Conservation (phyloP, 2,797 vertebrate genomes). For the Manis pentadactyla region DNA sequence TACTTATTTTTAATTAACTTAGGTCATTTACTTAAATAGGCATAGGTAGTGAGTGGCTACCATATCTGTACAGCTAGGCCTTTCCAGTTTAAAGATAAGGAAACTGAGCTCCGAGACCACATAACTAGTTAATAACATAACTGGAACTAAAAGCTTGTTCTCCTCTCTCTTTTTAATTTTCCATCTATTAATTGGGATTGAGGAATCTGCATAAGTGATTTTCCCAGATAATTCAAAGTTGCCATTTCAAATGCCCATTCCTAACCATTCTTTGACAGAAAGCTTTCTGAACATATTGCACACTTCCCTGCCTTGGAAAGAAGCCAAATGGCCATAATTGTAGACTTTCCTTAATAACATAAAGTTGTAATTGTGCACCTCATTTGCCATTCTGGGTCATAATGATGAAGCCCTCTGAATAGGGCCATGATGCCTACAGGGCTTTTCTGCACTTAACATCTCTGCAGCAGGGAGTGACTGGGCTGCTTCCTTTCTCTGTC, state of each 20-base stretch:
- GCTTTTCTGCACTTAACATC: not conserved
- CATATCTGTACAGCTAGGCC: not conserved
- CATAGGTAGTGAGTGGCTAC: not conserved
- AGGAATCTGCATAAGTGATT: not conserved
- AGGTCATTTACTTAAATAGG: not conserved
- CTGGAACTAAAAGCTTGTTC: not conserved
- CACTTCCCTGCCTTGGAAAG: not conserved
- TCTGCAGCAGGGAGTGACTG: not conserved
- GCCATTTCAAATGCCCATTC: not conserved
- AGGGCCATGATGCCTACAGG: not conserved
- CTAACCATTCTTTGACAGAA: not conserved
- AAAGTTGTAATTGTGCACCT: not conserved
- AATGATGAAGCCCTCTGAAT: not conserved
- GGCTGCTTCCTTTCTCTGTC: not conserved
- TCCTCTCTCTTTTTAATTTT: not conserved
- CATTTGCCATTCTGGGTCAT: not conserved
- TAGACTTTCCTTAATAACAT: not conserved
- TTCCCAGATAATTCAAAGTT: conserved; percentile 39
- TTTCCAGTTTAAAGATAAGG: conserved; percentile 25
- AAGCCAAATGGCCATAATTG: not conserved
- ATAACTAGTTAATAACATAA: not conserved
- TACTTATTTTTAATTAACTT: conserved; percentile 32
- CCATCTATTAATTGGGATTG: not conserved
- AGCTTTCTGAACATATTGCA: not conserved
- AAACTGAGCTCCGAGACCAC: not conserved